Conservation (phyloP, 35 echinoderm and acorn worm genomes). For the Chiridota heheva region DNA sequence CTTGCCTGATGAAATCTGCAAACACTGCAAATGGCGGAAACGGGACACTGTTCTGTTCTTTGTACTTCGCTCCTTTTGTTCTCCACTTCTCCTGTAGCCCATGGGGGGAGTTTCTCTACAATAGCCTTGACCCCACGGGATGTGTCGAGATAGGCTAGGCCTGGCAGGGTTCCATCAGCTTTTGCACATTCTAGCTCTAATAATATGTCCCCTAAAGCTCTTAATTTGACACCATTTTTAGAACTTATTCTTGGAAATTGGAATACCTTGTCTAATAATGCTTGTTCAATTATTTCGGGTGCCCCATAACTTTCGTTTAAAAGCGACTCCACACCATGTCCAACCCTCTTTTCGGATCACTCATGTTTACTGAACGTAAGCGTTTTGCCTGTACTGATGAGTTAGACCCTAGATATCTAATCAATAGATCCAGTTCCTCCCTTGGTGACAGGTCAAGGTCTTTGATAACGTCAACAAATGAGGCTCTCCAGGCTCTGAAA, state of each 20-base stretch:
- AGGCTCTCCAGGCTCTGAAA: constrained; percentile 26
- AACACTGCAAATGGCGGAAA: constrained; percentile 34
- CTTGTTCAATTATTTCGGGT: constrained; percentile 43
- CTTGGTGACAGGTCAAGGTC: no score
- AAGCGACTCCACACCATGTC: constrained; percentile 9
- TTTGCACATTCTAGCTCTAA: constrained; percentile 31
- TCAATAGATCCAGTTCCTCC: no score
- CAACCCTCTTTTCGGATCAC: not conserved
- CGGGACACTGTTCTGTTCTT: not conserved
- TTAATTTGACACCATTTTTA: constrained; percentile 21
- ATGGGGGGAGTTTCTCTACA: constrained; percentile 44
- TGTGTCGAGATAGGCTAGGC: constrained; percentile 37
- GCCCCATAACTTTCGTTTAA: constrained; percentile 29
- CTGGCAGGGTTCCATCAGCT: constrained; percentile 21
- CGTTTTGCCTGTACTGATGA: not conserved
- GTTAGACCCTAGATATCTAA: not conserved
- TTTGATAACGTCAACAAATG: constrained; percentile 1
- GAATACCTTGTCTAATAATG: constrained; percentile 25
- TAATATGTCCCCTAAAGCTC: constrained; percentile 32
- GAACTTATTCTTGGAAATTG: constrained; percentile 11
- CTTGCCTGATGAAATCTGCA: not conserved
- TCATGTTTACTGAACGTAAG: not conserved
- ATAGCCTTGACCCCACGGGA: constrained; percentile 26
- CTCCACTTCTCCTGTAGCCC: constrained; percentile 30
- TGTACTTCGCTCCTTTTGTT: constrained; percentile 5